A percentile compares a stretch with the other conserved stretches of the same genome.
Conservation (phyloP, 2,797 vertebrate species). For the Hyperoplus immaculatus region DNA sequence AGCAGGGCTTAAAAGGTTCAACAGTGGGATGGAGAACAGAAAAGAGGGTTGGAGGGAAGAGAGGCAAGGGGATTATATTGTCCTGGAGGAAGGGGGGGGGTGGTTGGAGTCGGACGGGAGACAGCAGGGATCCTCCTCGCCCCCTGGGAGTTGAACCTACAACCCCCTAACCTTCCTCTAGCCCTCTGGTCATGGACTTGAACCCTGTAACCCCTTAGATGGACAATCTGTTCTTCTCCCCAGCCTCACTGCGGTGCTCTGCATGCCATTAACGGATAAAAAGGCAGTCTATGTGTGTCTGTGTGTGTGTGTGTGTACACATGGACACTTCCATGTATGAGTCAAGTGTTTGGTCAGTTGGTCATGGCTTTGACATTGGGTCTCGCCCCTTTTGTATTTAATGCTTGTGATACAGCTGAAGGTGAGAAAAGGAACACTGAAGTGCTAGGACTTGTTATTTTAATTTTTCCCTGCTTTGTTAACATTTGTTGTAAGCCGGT, state of each 20-base stretch:
- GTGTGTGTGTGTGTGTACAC: constrained; percentile 32
- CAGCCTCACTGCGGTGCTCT: constrained; percentile 49
- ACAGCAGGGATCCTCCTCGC: constrained; percentile 73
- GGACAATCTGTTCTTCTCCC: constrained; percentile 79
- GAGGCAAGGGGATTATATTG: constrained; percentile 37
- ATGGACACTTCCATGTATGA: constrained; percentile 25
- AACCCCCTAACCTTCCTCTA: constrained; percentile 75
- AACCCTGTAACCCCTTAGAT: constrained; percentile 73
- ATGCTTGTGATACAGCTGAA: constrained; percentile 47
- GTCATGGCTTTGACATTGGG: constrained; percentile 52
- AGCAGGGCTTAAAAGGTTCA: constrained; percentile 67
- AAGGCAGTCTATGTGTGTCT: constrained; percentile 31
- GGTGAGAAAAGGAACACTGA: constrained; percentile 17
- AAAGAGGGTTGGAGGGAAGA: constrained; percentile 29
- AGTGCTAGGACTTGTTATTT: constrained; percentile 18
- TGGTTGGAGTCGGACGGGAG: constrained; percentile 38
- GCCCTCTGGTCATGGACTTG: constrained; percentile 83
- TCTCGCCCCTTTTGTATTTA: constrained; percentile 52
- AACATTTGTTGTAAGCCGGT: background rate
- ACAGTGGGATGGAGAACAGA: constrained; percentile 51
- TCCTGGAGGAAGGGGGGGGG: constrained; percentile 50
- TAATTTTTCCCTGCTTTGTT: background rate
- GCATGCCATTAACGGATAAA: constrained; percentile 78
- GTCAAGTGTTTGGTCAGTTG: constrained; percentile 71
- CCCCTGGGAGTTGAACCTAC: constrained; percentile 78